These are phyloP conservation scores for Folsomia candida DNA, from an alignment of 2,888 invertebrate genomes.

Conservation along the genomic window DNA sequence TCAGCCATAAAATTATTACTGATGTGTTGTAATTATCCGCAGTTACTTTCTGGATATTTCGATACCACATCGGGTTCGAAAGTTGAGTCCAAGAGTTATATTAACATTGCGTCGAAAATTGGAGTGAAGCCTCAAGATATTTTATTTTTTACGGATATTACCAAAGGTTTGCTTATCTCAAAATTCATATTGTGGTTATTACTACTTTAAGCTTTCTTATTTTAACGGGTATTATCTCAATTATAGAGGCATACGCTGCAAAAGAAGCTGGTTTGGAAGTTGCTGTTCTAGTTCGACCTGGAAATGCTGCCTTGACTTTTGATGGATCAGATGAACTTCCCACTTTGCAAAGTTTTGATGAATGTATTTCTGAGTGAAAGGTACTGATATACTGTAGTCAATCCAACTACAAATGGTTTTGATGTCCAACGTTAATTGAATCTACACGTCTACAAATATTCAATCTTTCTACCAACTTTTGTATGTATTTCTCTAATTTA, in stretches of 20 bases:
- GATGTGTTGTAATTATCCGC: slow-evolving; percentile 37
- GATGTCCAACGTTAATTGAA: too few relatives aligned
- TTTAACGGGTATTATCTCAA: too few relatives aligned
- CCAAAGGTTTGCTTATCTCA: slow-evolving; percentile 63
- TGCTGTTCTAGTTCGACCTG: slow-evolving; percentile 72
- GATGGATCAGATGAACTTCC: slow-evolving; percentile 60
- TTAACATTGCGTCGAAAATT: slow-evolving; percentile 69
- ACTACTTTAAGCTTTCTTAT: background rate
- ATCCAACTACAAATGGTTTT: too few relatives aligned
- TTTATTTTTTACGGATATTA: slow-evolving; percentile 81
- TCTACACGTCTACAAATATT: too few relatives aligned
- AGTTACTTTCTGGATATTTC: slow-evolving; percentile 74
- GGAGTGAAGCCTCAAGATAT: slow-evolving; percentile 65
- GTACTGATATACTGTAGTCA: too few relatives aligned
- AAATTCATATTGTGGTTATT: background rate
- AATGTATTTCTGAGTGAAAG: background rate
- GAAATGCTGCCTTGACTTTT: slow-evolving; percentile 69
- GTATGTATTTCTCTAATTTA: too few relatives aligned
- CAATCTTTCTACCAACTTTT: too few relatives aligned
- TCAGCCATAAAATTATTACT: slow-evolving; percentile 53
- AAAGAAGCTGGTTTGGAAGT: slow-evolving; percentile 68
- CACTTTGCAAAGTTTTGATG: slow-evolving; percentile 22
- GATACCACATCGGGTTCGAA: slow-evolving; percentile 84
- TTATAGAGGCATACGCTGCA: slow-evolving; percentile 84
- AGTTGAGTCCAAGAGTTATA: slow-evolving; percentile 73